A percentile compares a stretch with the other conserved stretches of the same genome.
Conservation (phyloP, 92 coral and sea anemone genomes). For the Epizoanthus stellaris region DNA sequence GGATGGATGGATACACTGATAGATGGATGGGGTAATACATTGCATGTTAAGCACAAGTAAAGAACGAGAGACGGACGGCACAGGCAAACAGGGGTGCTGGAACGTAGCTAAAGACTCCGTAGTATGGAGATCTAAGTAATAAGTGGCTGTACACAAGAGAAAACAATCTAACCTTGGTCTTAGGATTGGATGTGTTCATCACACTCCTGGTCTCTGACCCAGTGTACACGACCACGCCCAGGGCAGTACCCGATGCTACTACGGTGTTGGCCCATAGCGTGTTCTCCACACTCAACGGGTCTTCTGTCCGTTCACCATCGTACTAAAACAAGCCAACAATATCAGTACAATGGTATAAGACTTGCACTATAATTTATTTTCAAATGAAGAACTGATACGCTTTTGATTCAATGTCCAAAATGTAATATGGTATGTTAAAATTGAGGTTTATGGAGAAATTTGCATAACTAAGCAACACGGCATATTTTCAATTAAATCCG, state of each 20-base stretch:
- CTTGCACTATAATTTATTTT: not conserved
- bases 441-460: not conserved
- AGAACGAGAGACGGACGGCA: not conserved
- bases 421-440: no score
- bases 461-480: not conserved
- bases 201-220: constrained; percentile 98
- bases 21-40: not conserved
- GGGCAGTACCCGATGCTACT: constrained; percentile 96
- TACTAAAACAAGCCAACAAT: constrained; percentile 56
- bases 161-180: constrained; percentile 74
- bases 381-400: no score
- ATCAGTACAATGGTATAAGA: not conserved
- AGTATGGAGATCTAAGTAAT: not conserved
- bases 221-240: constrained; percentile 93
- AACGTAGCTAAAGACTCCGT: not conserved
- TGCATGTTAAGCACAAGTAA: not conserved
- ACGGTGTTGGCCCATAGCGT: constrained; percentile 99
- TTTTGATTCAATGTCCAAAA: no score
- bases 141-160: not conserved
- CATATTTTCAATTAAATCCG: not conserved
- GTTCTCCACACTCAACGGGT: constrained; percentile 91
- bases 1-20: no score
- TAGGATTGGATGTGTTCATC: constrained; percentile 94
- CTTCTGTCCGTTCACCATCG: constrained; percentile 90
- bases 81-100: not conserved